A percentile compares a stretch with the other conserved stretches of the same genome.
Evolutionary conservation across 2,113 vertebrate genomes (phyloP).

Genomic region (Turnix velox): DNA sequence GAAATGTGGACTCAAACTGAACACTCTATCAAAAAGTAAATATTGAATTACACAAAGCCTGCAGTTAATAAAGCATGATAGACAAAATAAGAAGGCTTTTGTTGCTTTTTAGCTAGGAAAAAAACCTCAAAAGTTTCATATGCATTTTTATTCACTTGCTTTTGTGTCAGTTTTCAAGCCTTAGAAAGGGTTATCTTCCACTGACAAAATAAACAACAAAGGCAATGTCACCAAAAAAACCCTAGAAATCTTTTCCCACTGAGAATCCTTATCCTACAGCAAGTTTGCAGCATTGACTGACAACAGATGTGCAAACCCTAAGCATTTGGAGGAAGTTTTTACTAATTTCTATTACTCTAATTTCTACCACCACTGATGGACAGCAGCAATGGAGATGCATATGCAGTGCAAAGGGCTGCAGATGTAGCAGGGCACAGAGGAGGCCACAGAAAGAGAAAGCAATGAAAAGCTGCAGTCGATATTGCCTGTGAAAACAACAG

Average conservation of each 20-base stretch:
- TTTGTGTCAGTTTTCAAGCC: not conserved
- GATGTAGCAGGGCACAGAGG: not conserved
- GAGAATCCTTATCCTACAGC: not conserved
- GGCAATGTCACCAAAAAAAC: not conserved
- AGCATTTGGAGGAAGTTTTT: not conserved
- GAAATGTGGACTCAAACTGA: not conserved
- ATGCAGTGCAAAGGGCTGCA: rapidly evolving
- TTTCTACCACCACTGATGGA: not conserved
- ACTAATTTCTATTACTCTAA: not conserved
- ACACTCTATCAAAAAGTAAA: not conserved
- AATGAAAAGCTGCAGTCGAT: not conserved
- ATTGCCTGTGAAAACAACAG: not conserved
- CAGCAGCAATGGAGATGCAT: not conserved
- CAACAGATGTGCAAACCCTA: not conserved
- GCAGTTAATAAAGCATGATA: slow-evolving; percentile 37
- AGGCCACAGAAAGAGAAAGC: not conserved
- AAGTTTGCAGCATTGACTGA: not conserved
- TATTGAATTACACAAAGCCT: slow-evolving; percentile 18
- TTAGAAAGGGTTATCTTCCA: not conserved
- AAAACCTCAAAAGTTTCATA: not conserved
- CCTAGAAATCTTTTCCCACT: not conserved
- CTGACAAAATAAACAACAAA: not conserved
- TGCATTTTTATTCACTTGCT: not conserved
- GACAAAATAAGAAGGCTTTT: slow-evolving; percentile 21
- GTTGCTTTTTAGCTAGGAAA: not conserved